These are phyloP conservation scores for Limanda limanda DNA, from an alignment of 2,113 vertebrate species.

Conservation along the genomic window DNA sequence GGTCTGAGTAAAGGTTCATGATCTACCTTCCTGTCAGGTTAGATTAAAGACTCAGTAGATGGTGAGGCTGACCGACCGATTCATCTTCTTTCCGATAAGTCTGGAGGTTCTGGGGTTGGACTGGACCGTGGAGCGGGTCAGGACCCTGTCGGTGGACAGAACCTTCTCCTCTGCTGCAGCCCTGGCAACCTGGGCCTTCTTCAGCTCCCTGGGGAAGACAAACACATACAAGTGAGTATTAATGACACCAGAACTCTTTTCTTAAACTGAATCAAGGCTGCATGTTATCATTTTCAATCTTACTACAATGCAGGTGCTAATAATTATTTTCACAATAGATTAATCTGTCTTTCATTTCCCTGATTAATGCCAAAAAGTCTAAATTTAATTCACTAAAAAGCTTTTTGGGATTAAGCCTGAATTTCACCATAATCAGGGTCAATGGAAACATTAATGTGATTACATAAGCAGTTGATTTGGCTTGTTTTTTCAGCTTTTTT, in stretches of 20 bases:
- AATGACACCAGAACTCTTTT: background rate
- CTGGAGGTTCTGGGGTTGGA: conserved; percentile 86
- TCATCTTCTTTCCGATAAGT: conserved; percentile 98
- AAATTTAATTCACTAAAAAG: no score
- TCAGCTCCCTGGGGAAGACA: conserved; percentile 88
- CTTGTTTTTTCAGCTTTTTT: no score
- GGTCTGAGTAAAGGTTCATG: conserved; percentile 44
- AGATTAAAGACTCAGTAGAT: conserved; percentile 87
- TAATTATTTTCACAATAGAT: no score
- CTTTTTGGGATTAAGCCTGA: no score
- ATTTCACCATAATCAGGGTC: no score
- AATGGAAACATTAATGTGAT: no score
- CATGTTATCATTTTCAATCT: background rate
- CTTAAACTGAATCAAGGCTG: no score
- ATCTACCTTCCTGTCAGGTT: conserved; percentile 22
- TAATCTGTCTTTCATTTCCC: no score
- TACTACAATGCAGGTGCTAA: background rate
- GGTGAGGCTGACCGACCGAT: conserved; percentile 94
- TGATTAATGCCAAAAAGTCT: no score
- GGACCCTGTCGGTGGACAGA: conserved; percentile 89
- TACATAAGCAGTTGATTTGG: no score
- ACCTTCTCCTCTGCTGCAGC: conserved; percentile 93
- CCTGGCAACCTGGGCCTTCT: conserved; percentile 96
- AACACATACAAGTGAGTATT: conserved; percentile 14
- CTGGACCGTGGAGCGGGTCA: conserved; percentile 92